Conservation (phyloP, 92 coral and sea anemone genomes). For the Anthopleura xanthogrammica region DNA sequence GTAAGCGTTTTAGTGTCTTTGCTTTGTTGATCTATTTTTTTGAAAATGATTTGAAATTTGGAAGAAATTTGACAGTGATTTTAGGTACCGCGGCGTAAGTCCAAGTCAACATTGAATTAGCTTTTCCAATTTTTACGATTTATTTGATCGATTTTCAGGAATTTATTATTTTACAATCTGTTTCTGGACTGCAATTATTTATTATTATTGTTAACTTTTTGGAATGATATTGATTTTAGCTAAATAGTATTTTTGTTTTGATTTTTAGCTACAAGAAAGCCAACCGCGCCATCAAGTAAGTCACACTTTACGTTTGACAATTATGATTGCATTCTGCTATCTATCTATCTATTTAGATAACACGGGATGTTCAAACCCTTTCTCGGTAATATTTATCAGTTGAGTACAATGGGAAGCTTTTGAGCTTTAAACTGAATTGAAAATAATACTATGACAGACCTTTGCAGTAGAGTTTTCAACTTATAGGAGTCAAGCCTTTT, state of each 20-base stretch:
- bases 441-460: too few species aligned
- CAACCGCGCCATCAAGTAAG: slow-evolving; percentile 65
- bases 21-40: neutral
- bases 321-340: too few species aligned
- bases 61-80: neutral
- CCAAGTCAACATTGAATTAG: neutral
- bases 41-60: neutral
- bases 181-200: neutral
- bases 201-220: neutral
- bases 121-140: neutral
- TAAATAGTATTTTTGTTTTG: neutral
- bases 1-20: neutral
- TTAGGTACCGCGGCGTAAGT: neutral
- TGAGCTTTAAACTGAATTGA: too few species aligned
- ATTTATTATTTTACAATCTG: neutral
- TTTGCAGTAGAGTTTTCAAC: too few species aligned
- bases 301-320: neutral
- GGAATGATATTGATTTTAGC: neutral
- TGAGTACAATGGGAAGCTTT: too few species aligned
- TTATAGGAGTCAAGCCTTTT: too few species aligned
- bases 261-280: slow-evolving; percentile 51
- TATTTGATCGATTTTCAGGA: neutral
- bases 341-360: too few species aligned
- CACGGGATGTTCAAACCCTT: too few species aligned
- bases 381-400: too few species aligned